Base-by-base conservation (phyloP, 2,113 vertebrate genomes). In the Pungitius pungitius region DNA sequence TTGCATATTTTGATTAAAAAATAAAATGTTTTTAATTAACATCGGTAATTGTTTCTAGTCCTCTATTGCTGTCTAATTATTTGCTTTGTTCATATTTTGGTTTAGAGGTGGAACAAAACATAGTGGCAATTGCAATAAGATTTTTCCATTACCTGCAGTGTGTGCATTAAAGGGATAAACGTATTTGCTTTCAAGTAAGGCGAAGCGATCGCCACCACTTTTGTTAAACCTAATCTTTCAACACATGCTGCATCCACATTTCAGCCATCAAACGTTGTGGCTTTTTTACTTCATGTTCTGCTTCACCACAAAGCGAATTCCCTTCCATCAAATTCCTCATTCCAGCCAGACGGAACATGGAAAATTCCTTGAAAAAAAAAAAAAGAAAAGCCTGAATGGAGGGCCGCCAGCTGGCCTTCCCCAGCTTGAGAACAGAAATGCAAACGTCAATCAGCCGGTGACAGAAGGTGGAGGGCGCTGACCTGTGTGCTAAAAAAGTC, bases 21-120 rank as follows among this genome's bases (percentile, higher is more conserved):
- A 91, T 84, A 86, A 77, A 91, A 88, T 87, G 88, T 94, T 93
- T 93, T 90, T 91, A 92, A 93, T 90, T 91, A 90, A 93, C 92
- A 56, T 80, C 60, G 64, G 69, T 84, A 60, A 74, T 84, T 78
- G 76, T 92, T 93, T 92, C 68, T 91, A 88, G 87, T 85, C 51
- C 60, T 85, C 0, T 0, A 49, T 78, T 49, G 84, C 71, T 63
- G 67, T 72, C 55, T 88, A 14, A 40, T 62, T 73, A 52, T 65
- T 58, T 87, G 54, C 33, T 54, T 67, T 63, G 26, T 69, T 13
- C 0, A 64, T 30, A 9, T 55, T 67, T 51, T 14, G 0, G 60
- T 55, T 33, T 37, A 3, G 20, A 61, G 22, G 42, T 65, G 52
- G 22, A 47, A 8, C 14, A 45, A 6, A 40, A 15, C 0, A n/a